A percentile compares a stretch with the other conserved stretches of the same genome.
These are phyloP conservation scores for Megaustenia siamemsis DNA, from an alignment of 2,888 invertebrate genomes.

Conservation along the genomic window DNA sequence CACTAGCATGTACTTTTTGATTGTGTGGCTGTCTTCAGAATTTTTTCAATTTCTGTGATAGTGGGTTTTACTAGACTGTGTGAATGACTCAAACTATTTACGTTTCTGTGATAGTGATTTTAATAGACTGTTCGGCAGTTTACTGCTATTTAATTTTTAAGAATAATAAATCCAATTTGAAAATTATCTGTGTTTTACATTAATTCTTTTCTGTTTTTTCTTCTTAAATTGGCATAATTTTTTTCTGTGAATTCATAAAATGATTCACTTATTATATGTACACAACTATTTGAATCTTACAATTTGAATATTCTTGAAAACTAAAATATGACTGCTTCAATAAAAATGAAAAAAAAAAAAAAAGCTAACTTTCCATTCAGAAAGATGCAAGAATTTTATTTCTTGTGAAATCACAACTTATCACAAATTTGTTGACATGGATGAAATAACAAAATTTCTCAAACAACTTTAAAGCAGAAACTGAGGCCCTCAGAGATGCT, in stretches of 20 bases:
- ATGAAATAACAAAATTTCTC: too few species aligned
- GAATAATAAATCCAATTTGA: conserved; percentile 8
- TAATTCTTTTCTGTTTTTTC: conserved; percentile 2
- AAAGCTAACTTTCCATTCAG: too few species aligned
- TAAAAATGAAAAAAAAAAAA: too few species aligned
- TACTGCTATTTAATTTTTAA: conserved; percentile 50
- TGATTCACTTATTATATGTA: neutral
- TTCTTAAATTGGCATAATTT: too few species aligned
- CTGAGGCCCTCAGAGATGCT: too few species aligned
- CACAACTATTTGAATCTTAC: too few species aligned
- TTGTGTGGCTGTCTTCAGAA: conserved; percentile 50
- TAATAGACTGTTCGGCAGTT: conserved; percentile 55
- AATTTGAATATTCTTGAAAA: too few species aligned
- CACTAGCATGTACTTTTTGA: conserved; percentile 39
- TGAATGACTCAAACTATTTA: conserved; percentile 51
- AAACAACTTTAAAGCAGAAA: too few species aligned
- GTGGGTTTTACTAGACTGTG: conserved; percentile 53
- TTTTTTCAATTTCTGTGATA: conserved; percentile 56
- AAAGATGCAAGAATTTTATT: too few species aligned
- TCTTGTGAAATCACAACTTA: too few species aligned
- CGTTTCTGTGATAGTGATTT: conserved; percentile 22
- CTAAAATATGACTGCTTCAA: too few species aligned
- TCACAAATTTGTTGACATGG: too few species aligned
- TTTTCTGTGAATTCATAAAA: neutral
- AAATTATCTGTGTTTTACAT: neutral